phyloP scores from a whole-genome alignment of 2,113 vertebrate genomes.

The Caloenas nicobarica region DNA sequence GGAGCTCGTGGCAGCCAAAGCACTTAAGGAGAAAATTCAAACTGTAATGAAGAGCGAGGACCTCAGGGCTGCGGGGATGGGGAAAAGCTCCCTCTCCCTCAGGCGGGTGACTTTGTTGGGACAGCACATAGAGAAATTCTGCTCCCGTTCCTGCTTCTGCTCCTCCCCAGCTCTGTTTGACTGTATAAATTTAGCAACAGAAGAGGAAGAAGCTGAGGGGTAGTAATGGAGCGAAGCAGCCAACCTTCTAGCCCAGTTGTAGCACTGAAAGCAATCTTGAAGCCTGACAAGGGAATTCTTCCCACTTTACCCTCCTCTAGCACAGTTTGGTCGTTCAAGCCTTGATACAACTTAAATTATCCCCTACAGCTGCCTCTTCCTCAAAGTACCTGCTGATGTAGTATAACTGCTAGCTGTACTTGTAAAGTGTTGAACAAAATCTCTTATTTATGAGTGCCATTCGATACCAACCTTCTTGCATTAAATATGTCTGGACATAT shows the following conservation, averaged over 20 bases:
- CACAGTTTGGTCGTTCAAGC: background rate
- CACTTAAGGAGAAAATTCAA: background rate
- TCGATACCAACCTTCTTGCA: slow-evolving; percentile 7
- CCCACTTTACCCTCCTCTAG: background rate
- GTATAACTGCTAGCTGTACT: background rate
- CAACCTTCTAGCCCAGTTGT: background rate
- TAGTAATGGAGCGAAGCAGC: background rate
- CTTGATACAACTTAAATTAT: background rate
- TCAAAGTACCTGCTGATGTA: background rate
- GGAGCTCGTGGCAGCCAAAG: background rate
- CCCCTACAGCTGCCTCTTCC: slow-evolving; percentile 2
- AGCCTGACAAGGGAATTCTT: background rate
- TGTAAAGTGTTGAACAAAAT: slow-evolving; percentile 22
- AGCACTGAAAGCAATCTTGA: background rate
- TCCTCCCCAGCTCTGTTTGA: background rate
- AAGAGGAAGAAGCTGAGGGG: background rate
- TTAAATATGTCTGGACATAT: slow-evolving; percentile 8
- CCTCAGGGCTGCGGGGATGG: background rate
- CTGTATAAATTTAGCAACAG: rapidly evolving
- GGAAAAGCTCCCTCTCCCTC: background rate
- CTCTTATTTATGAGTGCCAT: slow-evolving; percentile 55
- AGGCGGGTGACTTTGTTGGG: background rate
- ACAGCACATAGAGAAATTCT: background rate
- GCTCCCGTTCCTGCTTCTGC: background rate
- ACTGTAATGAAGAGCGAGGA: background rate